phyloP scores from a whole-genome alignment of 2,888 invertebrate genomes.

The Elaeidobius kamerunicus region DNA sequence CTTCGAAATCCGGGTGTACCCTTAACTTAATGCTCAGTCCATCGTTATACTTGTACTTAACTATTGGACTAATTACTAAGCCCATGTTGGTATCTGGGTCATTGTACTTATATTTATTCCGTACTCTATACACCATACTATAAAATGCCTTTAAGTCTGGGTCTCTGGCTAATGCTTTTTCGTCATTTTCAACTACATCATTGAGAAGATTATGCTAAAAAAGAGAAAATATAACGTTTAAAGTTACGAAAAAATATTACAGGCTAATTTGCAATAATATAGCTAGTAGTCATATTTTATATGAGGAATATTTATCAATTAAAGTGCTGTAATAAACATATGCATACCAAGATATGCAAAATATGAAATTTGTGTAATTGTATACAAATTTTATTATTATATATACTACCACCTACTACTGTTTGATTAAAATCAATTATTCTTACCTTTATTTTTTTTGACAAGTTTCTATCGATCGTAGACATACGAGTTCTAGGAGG shows the following conservation, averaged over 20 bases:
- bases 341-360: no score
- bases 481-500: conserved; percentile 58
- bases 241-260: not conserved
- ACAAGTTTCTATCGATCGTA: conserved; percentile 51
- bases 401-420: no score
- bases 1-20: conserved; percentile 62
- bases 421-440: no score
- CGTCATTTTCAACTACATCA: conserved; percentile 61
- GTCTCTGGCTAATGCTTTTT: conserved; percentile 56
- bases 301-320: no score
- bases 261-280: no score
- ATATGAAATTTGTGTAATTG: no score
- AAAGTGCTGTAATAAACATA: no score
- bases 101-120: conserved; percentile 73
- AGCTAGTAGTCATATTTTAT: no score
- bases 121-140: conserved; percentile 74
- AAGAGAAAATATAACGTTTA: conserved; percentile 5
- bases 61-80: conserved; percentile 82
- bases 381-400: no score
- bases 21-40: conserved; percentile 87
- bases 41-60: conserved; percentile 72
- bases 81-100: conserved; percentile 83
- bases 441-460: conserved; percentile 35
- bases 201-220: conserved; percentile 53
- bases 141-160: conserved; percentile 79